These are phyloP conservation scores for Diplolepis rosae DNA, from an alignment of 2,888 invertebrate species.

Conservation along the genomic window DNA sequence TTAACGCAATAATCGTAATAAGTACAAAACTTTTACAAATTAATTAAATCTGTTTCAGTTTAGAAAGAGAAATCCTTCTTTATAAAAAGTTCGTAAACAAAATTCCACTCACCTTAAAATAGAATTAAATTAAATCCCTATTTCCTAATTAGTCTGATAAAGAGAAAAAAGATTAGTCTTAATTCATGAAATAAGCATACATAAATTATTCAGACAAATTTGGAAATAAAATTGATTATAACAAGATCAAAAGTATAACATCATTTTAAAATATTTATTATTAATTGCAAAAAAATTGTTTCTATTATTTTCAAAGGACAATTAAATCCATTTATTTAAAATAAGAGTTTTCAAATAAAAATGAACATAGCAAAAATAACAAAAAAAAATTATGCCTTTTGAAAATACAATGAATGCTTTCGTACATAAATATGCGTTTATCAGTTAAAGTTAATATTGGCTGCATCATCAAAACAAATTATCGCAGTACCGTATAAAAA, in stretches of 20 bases:
- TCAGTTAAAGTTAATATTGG: slow-evolving; percentile 7
- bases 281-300: no score
- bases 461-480: slow-evolving; percentile 5
- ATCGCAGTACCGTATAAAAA: background rate
- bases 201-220: no score
- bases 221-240: no score
- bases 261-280: no score
- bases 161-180: background rate
- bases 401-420: background rate
- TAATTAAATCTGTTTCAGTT: slow-evolving; percentile 13
- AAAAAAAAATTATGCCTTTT: background rate
- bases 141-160: no score
- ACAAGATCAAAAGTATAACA: no score
- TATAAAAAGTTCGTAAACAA: background rate
- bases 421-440: background rate
- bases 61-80: background rate
- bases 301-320: no score
- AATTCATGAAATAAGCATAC: background rate
- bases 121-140: no score
- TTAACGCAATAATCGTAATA: background rate
- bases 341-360: no score
- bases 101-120: no score
- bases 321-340: no score
- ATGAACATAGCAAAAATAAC: no score
- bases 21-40: background rate